Evolutionary conservation across 2,797 vertebrate genomes (phyloP), one percentile per base, ranked within the genome.

Genomic region (Fratercula arctica): DNA sequence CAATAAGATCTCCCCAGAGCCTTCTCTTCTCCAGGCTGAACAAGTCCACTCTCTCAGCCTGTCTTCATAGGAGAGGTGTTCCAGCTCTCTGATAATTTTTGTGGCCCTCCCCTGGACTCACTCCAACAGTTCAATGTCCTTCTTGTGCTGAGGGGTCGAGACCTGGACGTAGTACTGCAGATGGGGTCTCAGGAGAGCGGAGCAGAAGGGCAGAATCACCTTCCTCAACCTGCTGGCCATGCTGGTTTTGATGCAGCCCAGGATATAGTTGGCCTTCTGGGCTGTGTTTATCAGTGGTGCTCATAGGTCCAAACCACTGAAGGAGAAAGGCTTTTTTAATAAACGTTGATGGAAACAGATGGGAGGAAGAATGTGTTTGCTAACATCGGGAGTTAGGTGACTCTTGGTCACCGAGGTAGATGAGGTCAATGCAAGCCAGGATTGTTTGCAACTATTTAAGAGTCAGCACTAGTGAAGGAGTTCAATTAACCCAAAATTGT

Each of bases 321-420:
- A 20, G 14, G 28, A 90, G 19, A 46, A 85, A 77, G 56, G 28
- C 5, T 43, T 56, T 19, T 61, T 35, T 13, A 41, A 61, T 46
- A 41, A 74, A 63, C 20, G 43, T 54, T 16, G 7, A 16, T 48
- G 28, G 28, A 74, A 83, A 81, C 12, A 67, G 41, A 54, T 29
- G 26, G 24, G 15, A 89, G 33, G 11, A 84, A 74, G 35, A 53
- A 67, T 12, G 10, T 33, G 51, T 76, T 85, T 70, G 11, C 19
- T 35, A n/a, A 13, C 3, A 0, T 28, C 0, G 0, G 15, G n/a
- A 80, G 3, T 33, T 20, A 35, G 17, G 33, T 31, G 33, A 31
- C 28, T 77, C 29, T 59, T 63, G 39, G 26, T 67, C 31, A 66
- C 19, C 61, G 53, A 25, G 21, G 18, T 2, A 81, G 43, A 59